Base-by-base conservation (phyloP, 2,797 vertebrate species). In the Pseudotriccus pelzelni region DNA sequence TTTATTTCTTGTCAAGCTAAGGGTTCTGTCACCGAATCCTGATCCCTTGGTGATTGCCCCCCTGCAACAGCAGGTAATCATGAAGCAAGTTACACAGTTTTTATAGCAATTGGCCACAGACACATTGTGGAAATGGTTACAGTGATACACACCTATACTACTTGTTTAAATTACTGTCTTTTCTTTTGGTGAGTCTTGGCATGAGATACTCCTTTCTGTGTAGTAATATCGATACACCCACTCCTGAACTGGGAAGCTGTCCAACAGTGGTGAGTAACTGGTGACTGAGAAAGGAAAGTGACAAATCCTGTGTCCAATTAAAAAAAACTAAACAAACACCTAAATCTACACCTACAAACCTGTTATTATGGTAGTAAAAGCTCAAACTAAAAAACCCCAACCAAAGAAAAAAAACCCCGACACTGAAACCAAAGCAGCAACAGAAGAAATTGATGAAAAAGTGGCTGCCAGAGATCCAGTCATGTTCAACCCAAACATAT, bases 321-420 rank as follows among this genome's bases (percentile, higher is more conserved):
- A 22, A 49, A 73, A 59, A 3, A 6, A 4, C 7, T 13, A 46
- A 46, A 7, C 4, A 0, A 2, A 1, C 30, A 36, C 8, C 3
- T 46, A 64, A 88, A 72, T 86, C n/a, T 11, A 28, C 2, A 4
- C 21, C 49, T 85, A 22, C 17, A 78, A 28, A 16, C 27, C n/a
- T 3, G 0, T 81, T 74, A 12, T 47, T 94, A 2, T 12, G 69
- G 17, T 67, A 76, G 25, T 74, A 46, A 89, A 67, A 89, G 14
- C 11, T 30, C 59, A 36, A 77, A 72, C 30, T 69, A 19, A 68
- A 87, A 55, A 46, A 3, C 6, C 13, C 21, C 9, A 60, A 76
- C 4, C 30, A 15, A 70, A 14, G 1, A 1, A 6, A 50, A 27
- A 36, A 59, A 34, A 39, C 3, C 63, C 10, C 7, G 34, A 9